Evolutionary conservation across 37 sponge, comb jelly and placozoan genomes (phyloP), one percentile per base, ranked within the genome.

Genomic region (Corticium candelabrum): DNA sequence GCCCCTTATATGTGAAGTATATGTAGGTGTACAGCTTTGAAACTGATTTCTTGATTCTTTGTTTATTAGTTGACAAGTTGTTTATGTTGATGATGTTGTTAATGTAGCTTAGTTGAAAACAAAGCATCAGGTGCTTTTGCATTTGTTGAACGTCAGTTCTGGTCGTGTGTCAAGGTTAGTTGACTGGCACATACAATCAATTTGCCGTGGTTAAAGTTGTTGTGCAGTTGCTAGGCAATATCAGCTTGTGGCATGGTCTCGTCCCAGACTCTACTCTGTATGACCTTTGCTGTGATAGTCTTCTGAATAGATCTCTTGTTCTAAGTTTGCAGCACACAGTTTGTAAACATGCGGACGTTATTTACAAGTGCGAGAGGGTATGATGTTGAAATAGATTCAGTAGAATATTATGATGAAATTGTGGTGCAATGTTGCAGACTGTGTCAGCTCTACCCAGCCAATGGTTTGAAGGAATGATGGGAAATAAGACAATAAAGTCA

Each of bases 181-280:
- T 11, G 15, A 50, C 21, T 11, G 11, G 21, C 62, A 50, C 21
- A 21, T 50, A 21, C 21, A 50, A 27, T 50, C 11, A 21, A 27
- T 27, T 21, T 11, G 11, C 15, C 11, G 21, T 50, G 62, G 15
- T 21, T 50, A 21, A 27, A 50, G 11, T 21, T 50, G 11, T 21
- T 50, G 11, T 39, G 2, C 41, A 85, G 76, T 75, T 91, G 67
- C 73, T 88, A 31, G 77, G 71, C 70, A 91, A 85, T 73, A 77
- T 91, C 68, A 62, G 81, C 15, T 50, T 68, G 40, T 88, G 86
- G 89, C 33, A 72, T 7, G 85, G 85, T 36, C 67, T 87, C 36
- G 11, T 87, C 41, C 37, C 78, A 11, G 11, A 11, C 21, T 50
- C 62, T 50, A 21, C 21, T 11, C 62, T 50, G 11, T 21, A 50